These are phyloP conservation scores for Galago senegalensis DNA, from an alignment of 2,797 vertebrate species.

Conservation along the genomic window DNA sequence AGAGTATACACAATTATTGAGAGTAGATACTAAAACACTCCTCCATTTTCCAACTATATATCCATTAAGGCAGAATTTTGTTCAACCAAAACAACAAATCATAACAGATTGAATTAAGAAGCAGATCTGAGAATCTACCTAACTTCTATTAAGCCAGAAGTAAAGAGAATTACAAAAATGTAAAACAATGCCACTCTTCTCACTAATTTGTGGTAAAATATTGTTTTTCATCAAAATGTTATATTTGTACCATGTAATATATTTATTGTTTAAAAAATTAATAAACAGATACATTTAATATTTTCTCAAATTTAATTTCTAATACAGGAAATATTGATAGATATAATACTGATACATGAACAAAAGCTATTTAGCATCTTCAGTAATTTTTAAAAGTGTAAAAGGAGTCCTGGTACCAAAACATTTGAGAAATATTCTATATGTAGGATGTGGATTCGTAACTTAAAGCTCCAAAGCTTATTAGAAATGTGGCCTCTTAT, in stretches of 20 bases:
- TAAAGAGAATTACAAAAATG: conserved; percentile 13
- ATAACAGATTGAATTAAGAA: conserved; percentile 14
- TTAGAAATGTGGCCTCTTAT: conserved; percentile 27
- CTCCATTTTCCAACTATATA: background rate
- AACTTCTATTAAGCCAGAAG: conserved; percentile 12
- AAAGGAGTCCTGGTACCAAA: background rate
- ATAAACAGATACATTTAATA: background rate
- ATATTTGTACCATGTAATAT: background rate
- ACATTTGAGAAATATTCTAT: conserved; percentile 12
- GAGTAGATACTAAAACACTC: background rate
- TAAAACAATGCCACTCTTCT: conserved; percentile 28
- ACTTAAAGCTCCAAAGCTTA: background rate
- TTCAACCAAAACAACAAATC: conserved; percentile 38
- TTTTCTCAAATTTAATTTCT: conserved; percentile 38
- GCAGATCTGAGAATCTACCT: background rate
- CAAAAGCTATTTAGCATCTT: background rate
- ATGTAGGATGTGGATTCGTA: background rate
- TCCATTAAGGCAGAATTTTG: background rate
- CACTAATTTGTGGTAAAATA: background rate
- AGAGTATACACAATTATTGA: conserved; percentile 16
- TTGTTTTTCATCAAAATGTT: background rate
- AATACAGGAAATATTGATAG: conserved; percentile 7
- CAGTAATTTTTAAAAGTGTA: background rate
- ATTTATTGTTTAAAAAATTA: background rate
- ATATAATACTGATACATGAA: background rate